Percentiles rank a stretch among this genome's conserved stretches.
These are phyloP conservation scores for Augochlorella aurata DNA, from an alignment of 2,888 invertebrate species.

Conservation along the genomic window DNA sequence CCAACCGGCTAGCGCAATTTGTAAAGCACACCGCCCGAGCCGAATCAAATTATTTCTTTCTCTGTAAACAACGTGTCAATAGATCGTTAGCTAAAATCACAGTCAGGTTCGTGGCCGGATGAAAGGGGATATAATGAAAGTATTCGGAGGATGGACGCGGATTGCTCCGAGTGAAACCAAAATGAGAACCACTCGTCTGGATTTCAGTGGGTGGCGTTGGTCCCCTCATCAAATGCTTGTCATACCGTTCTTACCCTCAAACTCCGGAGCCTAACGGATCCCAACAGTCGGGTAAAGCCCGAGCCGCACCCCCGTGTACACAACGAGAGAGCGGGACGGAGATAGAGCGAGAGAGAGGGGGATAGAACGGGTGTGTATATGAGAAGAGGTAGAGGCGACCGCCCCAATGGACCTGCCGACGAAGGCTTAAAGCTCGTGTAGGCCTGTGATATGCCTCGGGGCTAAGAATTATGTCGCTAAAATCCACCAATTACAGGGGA, in stretches of 20 bases:
- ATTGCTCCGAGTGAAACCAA: constrained; percentile 13
- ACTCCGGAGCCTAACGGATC: constrained; percentile 72
- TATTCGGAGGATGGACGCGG: background rate
- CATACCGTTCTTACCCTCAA: constrained; percentile 79
- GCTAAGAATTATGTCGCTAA: constrained; percentile 77
- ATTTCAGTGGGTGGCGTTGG: constrained; percentile 79
- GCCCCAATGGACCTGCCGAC: constrained; percentile 65
- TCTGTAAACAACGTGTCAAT: background rate
- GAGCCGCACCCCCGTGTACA: constrained; percentile 73
- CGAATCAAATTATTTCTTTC: background rate
- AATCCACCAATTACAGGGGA: constrained; percentile 72
- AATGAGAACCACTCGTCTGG: constrained; percentile 75
- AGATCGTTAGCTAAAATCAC: constrained; percentile 6
- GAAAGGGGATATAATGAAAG: constrained; percentile 4
- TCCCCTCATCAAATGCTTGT: constrained; percentile 80
- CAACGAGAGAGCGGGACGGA: constrained; percentile 51
- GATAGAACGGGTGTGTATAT: constrained; percentile 59
- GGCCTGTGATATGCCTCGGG: constrained; percentile 72
- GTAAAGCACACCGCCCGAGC: background rate
- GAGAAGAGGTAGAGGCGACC: constrained; percentile 53
- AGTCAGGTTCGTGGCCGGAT: background rate
- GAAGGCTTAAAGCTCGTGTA: constrained; percentile 65
- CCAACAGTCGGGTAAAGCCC: constrained; percentile 75
- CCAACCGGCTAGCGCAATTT: background rate
- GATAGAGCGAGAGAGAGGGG: constrained; percentile 27